Evolutionary conservation across 1,140 invertebrate species (phyloP), one percentile per base, ranked within the genome.

Genomic region (Drosophila melanica): DNA sequence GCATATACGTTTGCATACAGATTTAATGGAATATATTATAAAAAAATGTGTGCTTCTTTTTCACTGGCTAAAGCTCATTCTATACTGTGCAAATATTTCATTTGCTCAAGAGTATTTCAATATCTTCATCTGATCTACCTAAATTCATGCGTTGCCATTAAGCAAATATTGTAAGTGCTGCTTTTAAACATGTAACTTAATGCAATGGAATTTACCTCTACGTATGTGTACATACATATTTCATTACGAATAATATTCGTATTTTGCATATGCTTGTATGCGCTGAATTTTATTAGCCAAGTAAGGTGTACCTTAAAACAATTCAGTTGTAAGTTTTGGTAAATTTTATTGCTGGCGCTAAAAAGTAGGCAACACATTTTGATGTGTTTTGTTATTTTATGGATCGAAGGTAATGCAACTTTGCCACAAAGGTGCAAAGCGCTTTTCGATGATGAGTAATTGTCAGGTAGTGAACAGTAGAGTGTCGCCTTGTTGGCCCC

Each of bases 371-470:
- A 73, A 79, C 73, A 60, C 16, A 54, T 67, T 73, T 47, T 50
- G 41, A 53, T 27, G 44, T 20, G n/a, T 4, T 27, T 6, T 27
- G 27, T 7, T 27, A n/a, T n/a, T 27, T 27, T 27, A 27, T 7
- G 27, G 27, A 0, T 27, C 2, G 20, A 23, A 23, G 14, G 5
- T 12, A n/a, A 27, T 53, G 30, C 55, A 54, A 48, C 30, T 71
- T 45, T 57, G 74, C 44, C 9, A 48, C 47, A 42, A 41, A 53
- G 58, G 60, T 35, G 33, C 71, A 78, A 69, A 85, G 74, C 72
- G 75, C 75, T 73, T 72, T 86, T 89, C 79, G 81, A 87, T 86
- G 76, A 89, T 82, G 82, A 86, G 63, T 82, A 87, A 86, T 86
- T 87, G 67, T 57, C 67, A 62, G 67, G 53, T 59, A 67, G 44